phyloP scores from a whole-genome alignment of 1,140 invertebrate genomes.

The Philopotamus ludificatus region DNA sequence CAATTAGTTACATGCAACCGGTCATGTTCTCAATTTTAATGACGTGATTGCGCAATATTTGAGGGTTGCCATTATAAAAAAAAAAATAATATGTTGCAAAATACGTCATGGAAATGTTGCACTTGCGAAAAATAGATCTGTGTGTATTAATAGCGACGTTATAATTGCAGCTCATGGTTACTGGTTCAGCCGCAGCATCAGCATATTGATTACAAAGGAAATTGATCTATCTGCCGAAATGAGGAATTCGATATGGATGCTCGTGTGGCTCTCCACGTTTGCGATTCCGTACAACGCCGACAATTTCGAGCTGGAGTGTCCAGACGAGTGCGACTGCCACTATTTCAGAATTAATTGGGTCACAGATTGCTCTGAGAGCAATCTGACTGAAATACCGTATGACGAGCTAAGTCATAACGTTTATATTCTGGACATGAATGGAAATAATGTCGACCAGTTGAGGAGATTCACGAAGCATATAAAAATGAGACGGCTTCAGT shows the following conservation, averaged over 20 bases:
- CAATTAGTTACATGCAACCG: too few species aligned
- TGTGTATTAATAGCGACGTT: too few species aligned
- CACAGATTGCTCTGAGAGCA: slow-evolving; percentile 73
- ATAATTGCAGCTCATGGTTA: too few species aligned
- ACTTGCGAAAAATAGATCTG: too few species aligned
- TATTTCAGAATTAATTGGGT: slow-evolving; percentile 76
- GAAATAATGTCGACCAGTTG: slow-evolving; percentile 63
- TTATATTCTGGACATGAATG: slow-evolving; percentile 70
- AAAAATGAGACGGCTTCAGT: slow-evolving; percentile 67
- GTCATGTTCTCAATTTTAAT: too few species aligned
- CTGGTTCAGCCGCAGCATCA: too few species aligned
- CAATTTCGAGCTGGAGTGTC: slow-evolving; percentile 65
- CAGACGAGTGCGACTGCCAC: slow-evolving; percentile 72
- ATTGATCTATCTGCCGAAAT: too few species aligned
- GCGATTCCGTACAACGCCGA: slow-evolving; percentile 57
- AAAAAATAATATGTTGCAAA: too few species aligned
- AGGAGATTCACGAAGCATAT: slow-evolving; percentile 64
- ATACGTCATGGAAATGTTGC: too few species aligned
- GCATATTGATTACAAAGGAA: too few species aligned
- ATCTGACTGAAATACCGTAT: slow-evolving; percentile 68
- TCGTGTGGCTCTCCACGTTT: background rate
- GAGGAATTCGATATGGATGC: slow-evolving; percentile 18
- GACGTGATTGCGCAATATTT: too few species aligned
- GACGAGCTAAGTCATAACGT: slow-evolving; percentile 67
- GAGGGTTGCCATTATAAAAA: too few species aligned